Evolutionary conservation across 2,888 invertebrate genomes (phyloP).

Genomic region (Carterocephalus palaemon): DNA sequence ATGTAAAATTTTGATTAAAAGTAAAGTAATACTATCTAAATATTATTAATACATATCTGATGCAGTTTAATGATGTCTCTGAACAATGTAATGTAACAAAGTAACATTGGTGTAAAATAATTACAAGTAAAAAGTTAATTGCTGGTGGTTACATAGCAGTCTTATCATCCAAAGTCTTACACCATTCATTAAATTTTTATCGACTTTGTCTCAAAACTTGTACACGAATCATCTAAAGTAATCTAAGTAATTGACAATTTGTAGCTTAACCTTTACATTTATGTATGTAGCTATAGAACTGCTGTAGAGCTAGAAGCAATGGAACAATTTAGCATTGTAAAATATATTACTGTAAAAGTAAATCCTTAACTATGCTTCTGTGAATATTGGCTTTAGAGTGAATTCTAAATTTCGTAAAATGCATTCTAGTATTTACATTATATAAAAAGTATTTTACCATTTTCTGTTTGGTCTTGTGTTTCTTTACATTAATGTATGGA

Average conservation of each 20-base stretch:
- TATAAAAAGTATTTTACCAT: too few species aligned
- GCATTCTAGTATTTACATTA: too few species aligned
- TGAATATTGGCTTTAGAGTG: slow-evolving; percentile 16
- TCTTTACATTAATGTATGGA: too few species aligned
- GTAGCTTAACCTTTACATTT: slow-evolving; percentile 3
- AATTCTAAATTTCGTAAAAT: too few species aligned
- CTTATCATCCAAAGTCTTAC: neutral
- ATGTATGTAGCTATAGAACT: slow-evolving; percentile 1
- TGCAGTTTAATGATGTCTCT: too few species aligned
- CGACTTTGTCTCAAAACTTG: slow-evolving; percentile 4
- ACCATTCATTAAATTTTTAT: slow-evolving; percentile 3
- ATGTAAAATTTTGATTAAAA: too few species aligned
- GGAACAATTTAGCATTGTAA: neutral
- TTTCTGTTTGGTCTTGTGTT: too few species aligned
- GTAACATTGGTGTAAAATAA: slow-evolving; percentile 10
- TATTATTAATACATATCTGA: neutral
- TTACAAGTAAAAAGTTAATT: slow-evolving; percentile 4
- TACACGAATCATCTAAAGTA: slow-evolving; percentile 12
- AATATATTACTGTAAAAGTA: neutral
- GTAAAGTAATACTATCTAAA: too few species aligned
- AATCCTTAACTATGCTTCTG: slow-evolving; percentile 1
- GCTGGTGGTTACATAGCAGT: slow-evolving; percentile 3
- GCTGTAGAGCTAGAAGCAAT: slow-evolving; percentile 3
- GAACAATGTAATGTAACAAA: neutral
- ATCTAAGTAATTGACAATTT: too few species aligned